Conservation (phyloP, 2,888 invertebrate species). For the Pediacus dermestoides region DNA sequence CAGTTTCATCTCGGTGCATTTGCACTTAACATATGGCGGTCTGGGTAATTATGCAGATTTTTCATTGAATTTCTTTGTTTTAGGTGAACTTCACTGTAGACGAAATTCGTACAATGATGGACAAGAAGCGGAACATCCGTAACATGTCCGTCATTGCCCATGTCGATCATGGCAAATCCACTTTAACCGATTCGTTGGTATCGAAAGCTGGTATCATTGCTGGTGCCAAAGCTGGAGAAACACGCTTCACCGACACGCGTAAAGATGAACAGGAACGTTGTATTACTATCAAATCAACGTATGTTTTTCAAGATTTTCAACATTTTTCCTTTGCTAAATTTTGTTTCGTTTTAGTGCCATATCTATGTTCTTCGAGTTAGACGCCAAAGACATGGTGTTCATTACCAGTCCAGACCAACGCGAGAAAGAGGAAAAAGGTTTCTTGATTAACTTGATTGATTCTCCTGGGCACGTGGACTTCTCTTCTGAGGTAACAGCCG, state of each 20-base stretch:
- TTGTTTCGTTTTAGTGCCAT: constrained; percentile 76
- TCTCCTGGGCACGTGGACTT: constrained; percentile 99
- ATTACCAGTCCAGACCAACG: constrained; percentile 88
- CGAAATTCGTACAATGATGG: constrained; percentile 99
- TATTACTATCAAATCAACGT: constrained; percentile 99
- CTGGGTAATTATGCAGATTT: constrained; percentile 1
- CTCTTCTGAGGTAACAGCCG: constrained; percentile 99
- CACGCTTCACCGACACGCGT: constrained; percentile 97
- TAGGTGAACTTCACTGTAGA: constrained; percentile 99
- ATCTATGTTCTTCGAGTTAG: constrained; percentile 98
- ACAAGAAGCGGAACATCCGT: constrained; percentile 99
- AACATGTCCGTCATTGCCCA: constrained; percentile 99
- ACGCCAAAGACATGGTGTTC: constrained; percentile 90
- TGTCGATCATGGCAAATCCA: constrained; percentile 99
- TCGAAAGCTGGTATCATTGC: constrained; percentile 99
- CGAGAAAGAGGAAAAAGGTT: constrained; percentile 88
- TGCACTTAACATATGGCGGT: constrained; percentile 6
- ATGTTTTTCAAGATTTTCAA: constrained; percentile 48
- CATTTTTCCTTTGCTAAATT: constrained; percentile 10
- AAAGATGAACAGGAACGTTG: constrained; percentile 99
- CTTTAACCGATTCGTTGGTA: constrained; percentile 97
- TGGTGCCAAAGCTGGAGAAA: constrained; percentile 97
- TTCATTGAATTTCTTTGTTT: constrained; percentile 25
- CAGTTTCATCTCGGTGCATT: constrained; percentile 11
- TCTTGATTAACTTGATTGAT: constrained; percentile 99